Base-by-base conservation (phyloP, 2,113 vertebrate genomes). In the Equus przewalskii region DNA sequence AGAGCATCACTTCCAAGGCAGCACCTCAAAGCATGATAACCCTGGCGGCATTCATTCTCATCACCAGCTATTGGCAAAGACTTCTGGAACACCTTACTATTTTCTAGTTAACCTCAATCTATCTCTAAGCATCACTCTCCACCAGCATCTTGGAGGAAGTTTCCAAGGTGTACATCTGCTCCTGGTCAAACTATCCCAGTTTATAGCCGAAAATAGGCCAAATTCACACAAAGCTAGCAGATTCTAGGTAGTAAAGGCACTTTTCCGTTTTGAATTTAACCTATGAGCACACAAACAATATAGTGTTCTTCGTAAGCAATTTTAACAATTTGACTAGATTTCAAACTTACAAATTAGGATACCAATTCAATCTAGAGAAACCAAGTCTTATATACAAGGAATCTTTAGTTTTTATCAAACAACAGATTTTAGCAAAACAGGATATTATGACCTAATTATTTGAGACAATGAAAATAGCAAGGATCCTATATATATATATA, bases 131-230 rank as follows among this genome's bases (percentile, higher is more conserved):
- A 80, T 76, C 86, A 89, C 30, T 91, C 73, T 89, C 54, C 65
- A 90, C 41, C 76, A 92, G 24, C 44, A 86, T 58, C 41, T 10
- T 14, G 9, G 19, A 91, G 41, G 49, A 96, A 85, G 26, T 58
- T 92, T 81, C 51, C 58, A 92, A 95, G 62, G 44, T 95, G 36
- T 90, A 58, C 33, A 89, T 56, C 62, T 95, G 70, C 36, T 92
- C 36, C 51, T 96, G 70, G 92, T 96, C 90, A 97, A 86, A 92
- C 54, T 92, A 90, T 89, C 85, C 92, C 65, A 96, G 79, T 95
- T 97, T 84, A 98, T 0, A 67, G 69, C 4, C 30, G 41, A 96
- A 96, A 97, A 28, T 92, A 75, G 89, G 93, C 28, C 73, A 93
- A 64, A 91, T 46, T 85, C 73, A 89, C n/a, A 67, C 10, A 92